phyloP scores from a whole-genome alignment of 1,140 invertebrate species.

The Campoletis sonorensis region DNA sequence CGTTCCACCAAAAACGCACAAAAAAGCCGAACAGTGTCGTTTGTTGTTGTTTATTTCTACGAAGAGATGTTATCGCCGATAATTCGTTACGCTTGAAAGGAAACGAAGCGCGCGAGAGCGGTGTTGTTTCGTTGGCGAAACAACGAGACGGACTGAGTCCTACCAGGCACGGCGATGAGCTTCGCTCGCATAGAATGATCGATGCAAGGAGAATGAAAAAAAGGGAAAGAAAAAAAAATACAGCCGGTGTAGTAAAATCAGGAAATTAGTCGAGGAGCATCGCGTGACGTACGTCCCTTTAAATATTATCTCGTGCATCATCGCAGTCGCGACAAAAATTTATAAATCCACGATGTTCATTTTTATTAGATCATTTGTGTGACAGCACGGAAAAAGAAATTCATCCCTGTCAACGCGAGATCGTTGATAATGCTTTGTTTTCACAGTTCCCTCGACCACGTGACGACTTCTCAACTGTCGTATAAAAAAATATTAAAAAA shows the following conservation, averaged over 20 bases:
- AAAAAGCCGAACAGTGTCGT: not conserved
- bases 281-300: slow-evolving; percentile 35
- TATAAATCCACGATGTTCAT: no score
- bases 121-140: slow-evolving; percentile 16
- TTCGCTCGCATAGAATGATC: slow-evolving; percentile 21
- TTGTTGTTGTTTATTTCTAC: not conserved
- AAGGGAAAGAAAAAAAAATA: slow-evolving; percentile 39
- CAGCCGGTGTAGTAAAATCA: slow-evolving; percentile 46
- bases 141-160: slow-evolving; percentile 35
- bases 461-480: slow-evolving; percentile 7
- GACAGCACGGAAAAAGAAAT: no score
- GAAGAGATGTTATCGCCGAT: not conserved
- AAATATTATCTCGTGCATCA: slow-evolving; percentile 44
- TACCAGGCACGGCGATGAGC: slow-evolving; percentile 25
- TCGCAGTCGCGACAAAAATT: not conserved
- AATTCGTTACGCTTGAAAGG: not conserved
- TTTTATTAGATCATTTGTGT: no score
- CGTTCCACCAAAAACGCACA: not conserved
- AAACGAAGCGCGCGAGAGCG: slow-evolving; percentile 21
- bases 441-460: no score
- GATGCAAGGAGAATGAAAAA: slow-evolving; percentile 46
- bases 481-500: not conserved
- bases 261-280: not conserved
- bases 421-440: no score
- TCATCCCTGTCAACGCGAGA: no score